Conservation (phyloP, 2,888 invertebrate species). For the Nudaria mundana region DNA sequence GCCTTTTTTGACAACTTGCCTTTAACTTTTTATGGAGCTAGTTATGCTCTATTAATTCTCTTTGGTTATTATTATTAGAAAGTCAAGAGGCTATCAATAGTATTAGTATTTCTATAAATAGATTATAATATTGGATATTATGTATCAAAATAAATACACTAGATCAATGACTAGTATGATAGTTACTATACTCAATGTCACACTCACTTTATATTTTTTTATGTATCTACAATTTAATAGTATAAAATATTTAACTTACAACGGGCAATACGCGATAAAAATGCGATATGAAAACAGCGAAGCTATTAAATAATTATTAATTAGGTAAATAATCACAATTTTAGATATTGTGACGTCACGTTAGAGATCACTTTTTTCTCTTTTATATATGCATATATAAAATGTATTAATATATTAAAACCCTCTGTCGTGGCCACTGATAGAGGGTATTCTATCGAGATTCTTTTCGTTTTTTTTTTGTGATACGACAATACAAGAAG, state of each 20-base stretch:
- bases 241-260: conserved; percentile 43
- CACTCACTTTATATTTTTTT: conserved; percentile 47
- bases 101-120: conserved; percentile 35
- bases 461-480: conserved; percentile 52
- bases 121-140: conserved; percentile 41
- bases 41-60: conserved; percentile 38
- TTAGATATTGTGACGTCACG: conserved; percentile 73
- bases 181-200: conserved; percentile 65
- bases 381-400: conserved; percentile 78
- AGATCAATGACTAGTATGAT: conserved; percentile 79
- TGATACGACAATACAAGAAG: conserved; percentile 67
- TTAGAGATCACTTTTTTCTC: conserved; percentile 71
- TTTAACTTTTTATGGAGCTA: conserved; percentile 23
- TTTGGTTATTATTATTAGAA: conserved; percentile 51
- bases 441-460: conserved; percentile 68
- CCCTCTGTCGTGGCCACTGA: conserved; percentile 75
- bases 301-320: conserved; percentile 46
- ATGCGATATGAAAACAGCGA: conserved; percentile 61
- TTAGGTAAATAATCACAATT: conserved; percentile 62
- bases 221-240: conserved; percentile 46
- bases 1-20: conserved; percentile 26
- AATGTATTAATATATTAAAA: conserved; percentile 46
- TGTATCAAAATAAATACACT: conserved; percentile 70
- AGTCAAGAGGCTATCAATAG: conserved; percentile 28
- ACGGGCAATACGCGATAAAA: conserved; percentile 64